Conservation (phyloP, 2,113 vertebrate genomes). For the Aptenodytes patagonicus region DNA sequence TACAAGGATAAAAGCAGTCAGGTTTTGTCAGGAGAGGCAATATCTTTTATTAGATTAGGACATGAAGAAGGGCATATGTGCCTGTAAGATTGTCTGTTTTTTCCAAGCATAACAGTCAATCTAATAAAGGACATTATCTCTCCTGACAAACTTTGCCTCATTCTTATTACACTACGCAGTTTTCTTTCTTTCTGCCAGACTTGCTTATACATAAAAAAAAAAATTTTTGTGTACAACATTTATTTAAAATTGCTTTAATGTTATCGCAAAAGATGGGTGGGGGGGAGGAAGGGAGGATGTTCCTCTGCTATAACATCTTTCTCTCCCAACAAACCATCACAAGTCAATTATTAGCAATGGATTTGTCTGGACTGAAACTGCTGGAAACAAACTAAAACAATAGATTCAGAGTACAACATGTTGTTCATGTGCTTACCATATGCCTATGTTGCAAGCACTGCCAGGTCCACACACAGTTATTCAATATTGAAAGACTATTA, state of each 20-base stretch:
- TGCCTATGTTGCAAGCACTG: slow-evolving; percentile 50
- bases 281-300: background rate
- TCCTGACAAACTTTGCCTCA: background rate
- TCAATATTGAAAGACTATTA: slow-evolving; percentile 68
- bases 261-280: background rate
- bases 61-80: background rate
- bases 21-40: background rate
- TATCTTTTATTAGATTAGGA: background rate
- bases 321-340: background rate
- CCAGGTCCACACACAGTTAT: slow-evolving; percentile 59
- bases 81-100: background rate
- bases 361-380: slow-evolving; percentile 40
- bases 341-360: slow-evolving; percentile 28
- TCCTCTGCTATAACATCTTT: background rate
- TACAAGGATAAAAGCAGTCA: background rate
- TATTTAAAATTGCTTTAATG: background rate
- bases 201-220: background rate
- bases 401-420: slow-evolving; percentile 33
- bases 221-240: background rate
- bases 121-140: background rate
- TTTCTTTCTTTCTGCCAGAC: background rate
- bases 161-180: background rate
- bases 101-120: background rate
- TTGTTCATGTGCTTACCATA: slow-evolving; percentile 71
- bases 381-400: slow-evolving; percentile 69